These are phyloP conservation scores for Taenioides sp. DNA, from an alignment of 2,797 vertebrate species.

Conservation along the genomic window DNA sequence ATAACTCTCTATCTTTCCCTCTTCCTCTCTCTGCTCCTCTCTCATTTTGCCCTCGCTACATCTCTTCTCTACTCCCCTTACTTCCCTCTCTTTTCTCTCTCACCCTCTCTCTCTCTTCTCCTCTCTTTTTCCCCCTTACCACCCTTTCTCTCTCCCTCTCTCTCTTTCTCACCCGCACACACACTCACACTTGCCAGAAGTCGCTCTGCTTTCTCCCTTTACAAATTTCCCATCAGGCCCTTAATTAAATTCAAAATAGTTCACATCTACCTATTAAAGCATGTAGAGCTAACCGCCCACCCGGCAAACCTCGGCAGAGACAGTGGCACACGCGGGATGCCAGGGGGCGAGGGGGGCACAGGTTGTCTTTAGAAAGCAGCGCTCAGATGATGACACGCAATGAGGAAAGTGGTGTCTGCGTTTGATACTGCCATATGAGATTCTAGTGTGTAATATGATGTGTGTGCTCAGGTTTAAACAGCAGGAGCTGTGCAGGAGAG, in stretches of 20 bases:
- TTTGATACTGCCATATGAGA: constrained; percentile 20
- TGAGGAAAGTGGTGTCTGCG: constrained; percentile 35
- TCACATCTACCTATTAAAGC: constrained; percentile 78
- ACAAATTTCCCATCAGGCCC: constrained; percentile 87
- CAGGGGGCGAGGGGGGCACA: constrained; percentile 16
- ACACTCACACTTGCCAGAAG: constrained; percentile 75
- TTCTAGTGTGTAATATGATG: not conserved
- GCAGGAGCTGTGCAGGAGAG: not conserved
- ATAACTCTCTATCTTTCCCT: too few species aligned
- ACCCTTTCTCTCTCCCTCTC: too few species aligned
- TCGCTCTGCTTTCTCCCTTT: constrained; percentile 74
- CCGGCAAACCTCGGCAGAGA: constrained; percentile 53
- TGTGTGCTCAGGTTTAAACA: constrained; percentile 2
- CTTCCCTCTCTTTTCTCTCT: too few species aligned
- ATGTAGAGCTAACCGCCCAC: constrained; percentile 71
- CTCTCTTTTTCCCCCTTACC: too few species aligned
- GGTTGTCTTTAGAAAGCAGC: constrained; percentile 19
- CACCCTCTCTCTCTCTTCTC: too few species aligned
- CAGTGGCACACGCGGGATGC: constrained; percentile 28
- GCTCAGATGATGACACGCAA: constrained; percentile 43
- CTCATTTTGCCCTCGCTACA: too few species aligned
- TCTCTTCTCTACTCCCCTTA: too few species aligned
- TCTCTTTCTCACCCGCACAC: constrained; percentile 6
- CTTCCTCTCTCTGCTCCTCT: too few species aligned
- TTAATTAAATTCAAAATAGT: constrained; percentile 89